A percentile compares a stretch with the other conserved stretches of the same genome.
Evolutionary conservation across 2,113 vertebrate species (phyloP).

Genomic region (Nibea albiflora): DNA sequence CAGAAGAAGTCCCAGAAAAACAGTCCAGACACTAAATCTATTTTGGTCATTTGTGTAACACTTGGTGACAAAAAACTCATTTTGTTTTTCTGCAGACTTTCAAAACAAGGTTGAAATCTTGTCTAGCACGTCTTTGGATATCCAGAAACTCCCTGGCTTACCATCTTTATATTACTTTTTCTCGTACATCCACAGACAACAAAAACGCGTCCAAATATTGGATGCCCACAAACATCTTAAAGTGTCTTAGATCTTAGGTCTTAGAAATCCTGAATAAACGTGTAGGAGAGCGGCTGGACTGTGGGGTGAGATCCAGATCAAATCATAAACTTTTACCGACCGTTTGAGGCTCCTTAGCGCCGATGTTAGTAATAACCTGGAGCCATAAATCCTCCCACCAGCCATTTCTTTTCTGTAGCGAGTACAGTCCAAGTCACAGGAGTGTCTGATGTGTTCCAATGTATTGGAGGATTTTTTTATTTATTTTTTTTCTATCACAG

Average conservation of each 20-base stretch:
- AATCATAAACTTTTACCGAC: background rate
- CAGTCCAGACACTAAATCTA: background rate
- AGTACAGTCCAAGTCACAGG: slow-evolving; percentile 16
- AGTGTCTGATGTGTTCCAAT: slow-evolving; percentile 36
- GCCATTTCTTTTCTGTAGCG: background rate
- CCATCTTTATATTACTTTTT: background rate
- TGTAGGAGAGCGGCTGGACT: too few relatives aligned
- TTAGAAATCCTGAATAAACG: background rate
- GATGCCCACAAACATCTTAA: background rate
- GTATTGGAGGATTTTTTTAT: slow-evolving; percentile 30
- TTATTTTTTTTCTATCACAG: slow-evolving; percentile 24
- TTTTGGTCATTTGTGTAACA: background rate
- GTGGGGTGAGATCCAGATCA: too few relatives aligned
- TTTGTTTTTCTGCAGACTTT: background rate
- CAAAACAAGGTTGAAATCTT: background rate
- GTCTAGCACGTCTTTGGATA: background rate
- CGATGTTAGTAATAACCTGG: slow-evolving; percentile 13
- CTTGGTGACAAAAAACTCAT: background rate
- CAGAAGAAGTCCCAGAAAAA: too few relatives aligned
- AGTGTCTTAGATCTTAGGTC: too few relatives aligned
- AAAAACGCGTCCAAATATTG: background rate
- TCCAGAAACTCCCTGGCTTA: background rate
- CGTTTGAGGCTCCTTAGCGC: background rate
- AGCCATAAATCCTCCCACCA: slow-evolving; percentile 27
- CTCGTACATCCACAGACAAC: background rate